Percentiles rank a stretch among this genome's conserved stretches.
Conservation (phyloP, 2,797 vertebrate genomes). For the Sebastes kiyomatsui region DNA sequence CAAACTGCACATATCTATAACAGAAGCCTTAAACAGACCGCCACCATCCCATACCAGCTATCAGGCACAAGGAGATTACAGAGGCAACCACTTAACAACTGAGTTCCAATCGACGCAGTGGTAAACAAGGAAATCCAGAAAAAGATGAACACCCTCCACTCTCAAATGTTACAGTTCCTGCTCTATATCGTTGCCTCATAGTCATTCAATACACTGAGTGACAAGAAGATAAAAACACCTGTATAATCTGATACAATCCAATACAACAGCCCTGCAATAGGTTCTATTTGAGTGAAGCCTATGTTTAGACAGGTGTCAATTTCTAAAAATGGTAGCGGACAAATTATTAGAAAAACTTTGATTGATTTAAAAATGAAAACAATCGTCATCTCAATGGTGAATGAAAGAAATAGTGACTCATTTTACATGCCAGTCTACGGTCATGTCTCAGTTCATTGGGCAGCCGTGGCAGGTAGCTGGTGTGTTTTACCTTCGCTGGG, state of each 20-base stretch:
- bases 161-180: neutral
- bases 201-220: neutral
- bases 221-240: neutral
- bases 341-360: too few species aligned
- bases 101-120: neutral
- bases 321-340: too few species aligned
- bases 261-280: neutral
- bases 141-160: neutral
- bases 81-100: neutral
- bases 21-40: neutral
- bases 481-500: conserved; percentile 87
- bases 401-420: neutral
- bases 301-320: neutral
- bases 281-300: neutral
- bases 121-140: neutral
- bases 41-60: neutral
- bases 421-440: neutral
- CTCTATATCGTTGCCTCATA: neutral
- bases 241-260: neutral
- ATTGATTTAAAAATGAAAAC: neutral
- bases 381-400: neutral
- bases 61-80: too few species aligned
- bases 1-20: neutral
- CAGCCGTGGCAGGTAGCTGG: neutral
- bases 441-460: neutral